A percentile compares a stretch with the other conserved stretches of the same genome.
Evolutionary conservation across 2,113 vertebrate species (phyloP).

Genomic region (Oryzias melastigma): DNA sequence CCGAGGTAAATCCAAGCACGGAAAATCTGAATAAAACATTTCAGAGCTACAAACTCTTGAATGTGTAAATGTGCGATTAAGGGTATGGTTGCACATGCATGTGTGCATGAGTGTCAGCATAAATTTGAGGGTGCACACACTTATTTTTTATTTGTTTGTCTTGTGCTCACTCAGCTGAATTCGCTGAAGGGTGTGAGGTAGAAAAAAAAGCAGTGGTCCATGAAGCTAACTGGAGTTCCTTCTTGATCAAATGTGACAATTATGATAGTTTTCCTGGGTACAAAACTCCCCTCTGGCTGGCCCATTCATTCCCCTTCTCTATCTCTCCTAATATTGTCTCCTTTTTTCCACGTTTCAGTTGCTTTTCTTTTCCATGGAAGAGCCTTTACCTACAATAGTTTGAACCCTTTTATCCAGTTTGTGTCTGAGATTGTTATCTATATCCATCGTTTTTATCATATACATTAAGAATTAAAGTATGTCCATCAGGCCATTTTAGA

Average conservation of each 20-base stretch:
- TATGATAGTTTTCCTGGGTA: constrained; percentile 65
- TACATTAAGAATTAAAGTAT: too few relatives aligned
- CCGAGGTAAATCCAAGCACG: constrained; percentile 18
- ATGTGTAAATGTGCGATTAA: constrained; percentile 10
- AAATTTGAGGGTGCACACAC: constrained; percentile 12
- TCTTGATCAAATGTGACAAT: constrained; percentile 77
- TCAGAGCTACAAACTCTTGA: neutral
- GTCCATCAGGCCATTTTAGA: too few relatives aligned
- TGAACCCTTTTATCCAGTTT: neutral
- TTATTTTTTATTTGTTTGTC: constrained; percentile 22
- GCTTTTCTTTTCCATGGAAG: constrained; percentile 36
- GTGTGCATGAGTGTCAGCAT: constrained; percentile 9
- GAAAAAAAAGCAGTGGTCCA: constrained; percentile 52
- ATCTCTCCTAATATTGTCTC: constrained; percentile 36
- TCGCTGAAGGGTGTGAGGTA: constrained; percentile 38
- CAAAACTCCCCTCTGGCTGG: constrained; percentile 54
- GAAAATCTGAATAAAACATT: constrained; percentile 23
- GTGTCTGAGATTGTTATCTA: too few relatives aligned
- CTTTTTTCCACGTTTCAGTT: constrained; percentile 35
- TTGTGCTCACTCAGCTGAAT: constrained; percentile 36
- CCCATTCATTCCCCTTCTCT: constrained; percentile 24
- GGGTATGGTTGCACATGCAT: neutral
- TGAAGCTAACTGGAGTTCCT: constrained; percentile 60
- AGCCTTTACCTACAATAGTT: neutral
- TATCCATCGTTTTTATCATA: too few relatives aligned